Evolutionary conservation across 2,797 vertebrate species (phyloP).

Genomic region (Acanthiza pusilla): DNA sequence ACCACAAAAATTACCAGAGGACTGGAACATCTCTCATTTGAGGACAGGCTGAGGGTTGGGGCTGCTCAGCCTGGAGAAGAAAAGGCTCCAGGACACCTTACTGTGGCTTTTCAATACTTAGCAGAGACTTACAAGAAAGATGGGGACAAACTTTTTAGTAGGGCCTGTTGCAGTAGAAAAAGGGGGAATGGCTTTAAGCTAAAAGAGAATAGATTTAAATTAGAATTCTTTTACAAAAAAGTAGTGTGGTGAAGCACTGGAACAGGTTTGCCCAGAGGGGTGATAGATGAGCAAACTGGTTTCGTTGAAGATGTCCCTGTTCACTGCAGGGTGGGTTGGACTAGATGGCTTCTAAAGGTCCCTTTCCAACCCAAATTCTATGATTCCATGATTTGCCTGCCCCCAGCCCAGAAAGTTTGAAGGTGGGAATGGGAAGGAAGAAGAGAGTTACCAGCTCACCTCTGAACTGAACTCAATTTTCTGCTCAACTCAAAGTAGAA

Average conservation of each 20-base stretch:
- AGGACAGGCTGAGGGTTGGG: neutral
- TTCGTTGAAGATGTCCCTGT: neutral
- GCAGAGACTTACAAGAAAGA: neutral
- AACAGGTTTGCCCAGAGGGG: neutral
- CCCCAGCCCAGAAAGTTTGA: neutral
- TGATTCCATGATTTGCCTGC: neutral
- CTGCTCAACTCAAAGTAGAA: neutral
- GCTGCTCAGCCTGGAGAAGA: neutral
- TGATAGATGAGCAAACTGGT: neutral
- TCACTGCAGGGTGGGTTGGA: neutral
- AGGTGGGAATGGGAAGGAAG: neutral
- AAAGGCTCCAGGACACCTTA: neutral
- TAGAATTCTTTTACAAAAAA: neutral
- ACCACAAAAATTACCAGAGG: neutral
- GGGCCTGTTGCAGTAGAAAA: neutral
- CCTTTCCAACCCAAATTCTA: neutral
- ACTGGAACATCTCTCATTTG: neutral
- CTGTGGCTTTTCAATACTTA: neutral
- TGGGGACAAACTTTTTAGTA: neutral
- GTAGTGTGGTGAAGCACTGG: neutral
- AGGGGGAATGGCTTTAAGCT: neutral
- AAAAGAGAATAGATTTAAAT: neutral
- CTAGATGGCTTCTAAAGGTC: neutral
- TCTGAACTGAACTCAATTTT: neutral
- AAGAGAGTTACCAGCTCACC: neutral